phyloP scores from a whole-genome alignment of 2,113 vertebrate genomes.

The Pithys albifrons region DNA sequence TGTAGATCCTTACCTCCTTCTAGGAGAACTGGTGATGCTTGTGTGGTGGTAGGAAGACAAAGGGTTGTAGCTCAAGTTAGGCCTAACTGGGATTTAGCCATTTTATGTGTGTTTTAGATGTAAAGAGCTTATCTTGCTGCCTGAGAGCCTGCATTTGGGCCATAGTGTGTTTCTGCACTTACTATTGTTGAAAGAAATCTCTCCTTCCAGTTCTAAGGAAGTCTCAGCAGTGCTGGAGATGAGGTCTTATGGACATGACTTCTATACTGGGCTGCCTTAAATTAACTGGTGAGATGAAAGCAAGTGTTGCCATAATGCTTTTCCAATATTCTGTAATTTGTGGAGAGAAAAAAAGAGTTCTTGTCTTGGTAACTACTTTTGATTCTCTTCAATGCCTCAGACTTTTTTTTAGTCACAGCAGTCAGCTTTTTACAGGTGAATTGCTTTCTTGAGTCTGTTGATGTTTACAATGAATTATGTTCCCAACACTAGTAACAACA shows the following conservation, averaged over 20 bases:
- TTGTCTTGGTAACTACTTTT: neutral
- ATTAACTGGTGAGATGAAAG: neutral
- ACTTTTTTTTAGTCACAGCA: neutral
- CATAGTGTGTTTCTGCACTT: neutral
- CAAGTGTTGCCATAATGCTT: neutral
- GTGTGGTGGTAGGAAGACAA: neutral
- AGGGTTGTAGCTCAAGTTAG: neutral
- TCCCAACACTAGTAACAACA: neutral
- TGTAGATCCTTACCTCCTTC: neutral
- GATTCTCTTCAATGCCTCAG: neutral
- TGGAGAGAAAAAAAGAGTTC: neutral
- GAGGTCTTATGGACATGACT: fast-evolving
- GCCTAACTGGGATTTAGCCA: neutral
- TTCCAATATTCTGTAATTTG: neutral
- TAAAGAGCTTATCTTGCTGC: neutral
- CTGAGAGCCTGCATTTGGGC: neutral
- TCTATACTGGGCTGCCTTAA: neutral
- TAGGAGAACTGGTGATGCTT: neutral
- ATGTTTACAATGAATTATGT: neutral
- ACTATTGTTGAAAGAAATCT: neutral
- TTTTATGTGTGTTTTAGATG: neutral
- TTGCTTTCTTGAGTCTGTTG: neutral
- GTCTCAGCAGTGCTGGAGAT: neutral
- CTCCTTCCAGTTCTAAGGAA: neutral
- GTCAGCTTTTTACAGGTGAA: neutral